phyloP scores from a whole-genome alignment of 37 sponge, comb jelly and placozoan species.

The Corticium candelabrum region DNA sequence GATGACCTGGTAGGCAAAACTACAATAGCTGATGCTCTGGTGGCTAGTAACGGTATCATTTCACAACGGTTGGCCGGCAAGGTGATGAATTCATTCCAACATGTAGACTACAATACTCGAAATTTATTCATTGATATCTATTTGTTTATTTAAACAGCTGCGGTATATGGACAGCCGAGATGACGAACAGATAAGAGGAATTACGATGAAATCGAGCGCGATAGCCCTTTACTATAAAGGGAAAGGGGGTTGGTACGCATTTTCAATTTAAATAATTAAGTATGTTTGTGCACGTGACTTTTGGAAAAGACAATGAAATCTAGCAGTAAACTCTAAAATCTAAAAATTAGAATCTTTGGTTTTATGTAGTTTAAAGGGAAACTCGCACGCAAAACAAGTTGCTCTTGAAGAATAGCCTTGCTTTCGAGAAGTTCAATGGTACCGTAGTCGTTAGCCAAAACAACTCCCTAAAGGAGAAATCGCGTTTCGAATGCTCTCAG shows the following conservation, averaged over 20 bases:
- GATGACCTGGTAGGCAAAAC: conserved; percentile 63
- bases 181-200: conserved; percentile 85
- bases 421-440: too few species aligned
- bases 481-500: too few species aligned
- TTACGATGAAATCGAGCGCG: conserved; percentile 97
- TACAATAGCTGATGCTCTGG: conserved; percentile 83
- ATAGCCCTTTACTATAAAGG: conserved; percentile 60
- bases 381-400: too few species aligned
- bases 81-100: conserved; percentile 27
- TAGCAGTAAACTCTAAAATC: too few species aligned
- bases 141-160: conserved; percentile 33
- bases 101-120: background rate
- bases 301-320: too few species aligned
- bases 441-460: too few species aligned
- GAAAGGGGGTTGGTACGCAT: conserved; percentile 39
- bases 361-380: too few species aligned
- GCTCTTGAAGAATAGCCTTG: too few species aligned
- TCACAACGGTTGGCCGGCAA: conserved; percentile 92
- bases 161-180: conserved; percentile 89
- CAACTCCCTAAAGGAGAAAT: too few species aligned
- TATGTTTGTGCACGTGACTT: background rate
- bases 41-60: conserved; percentile 99
- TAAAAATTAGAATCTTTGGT: too few species aligned
- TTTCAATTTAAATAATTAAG: background rate
- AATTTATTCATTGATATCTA: background rate